phyloP scores from a whole-genome alignment of 2,113 vertebrate species.

The Orientallactaga bullata region DNA sequence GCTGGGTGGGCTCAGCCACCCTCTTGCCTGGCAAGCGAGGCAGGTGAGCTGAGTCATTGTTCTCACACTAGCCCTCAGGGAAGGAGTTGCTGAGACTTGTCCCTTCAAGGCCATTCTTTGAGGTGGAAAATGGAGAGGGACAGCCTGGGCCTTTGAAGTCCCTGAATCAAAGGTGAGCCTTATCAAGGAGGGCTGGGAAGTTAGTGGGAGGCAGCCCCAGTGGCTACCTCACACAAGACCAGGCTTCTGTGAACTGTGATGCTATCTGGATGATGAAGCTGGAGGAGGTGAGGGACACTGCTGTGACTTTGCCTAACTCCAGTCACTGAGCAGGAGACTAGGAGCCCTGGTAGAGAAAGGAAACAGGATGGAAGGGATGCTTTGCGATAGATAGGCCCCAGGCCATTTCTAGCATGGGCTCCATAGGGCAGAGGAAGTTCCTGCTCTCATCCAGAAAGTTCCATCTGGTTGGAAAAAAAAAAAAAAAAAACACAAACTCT shows the following conservation, averaged over 20 bases:
- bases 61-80: background rate
- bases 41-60: constrained; percentile 22
- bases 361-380: too few relatives aligned
- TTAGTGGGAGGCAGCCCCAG: background rate
- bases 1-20: background rate
- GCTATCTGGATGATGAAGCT: fast-evolving
- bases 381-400: too few relatives aligned
- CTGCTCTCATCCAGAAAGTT: constrained; percentile 31
- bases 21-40: background rate
- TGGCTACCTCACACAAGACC: too few relatives aligned
- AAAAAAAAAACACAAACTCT: background rate
- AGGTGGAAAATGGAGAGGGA: background rate
- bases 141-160: background rate
- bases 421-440: background rate
- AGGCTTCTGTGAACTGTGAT: background rate
- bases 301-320: background rate
- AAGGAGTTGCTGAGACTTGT: background rate
- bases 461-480: constrained; percentile 8
- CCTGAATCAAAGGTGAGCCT: background rate
- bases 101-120: background rate
- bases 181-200: background rate
- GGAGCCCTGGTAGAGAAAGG: background rate
- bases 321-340: fast-evolving
- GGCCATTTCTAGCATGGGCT: background rate
- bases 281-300: background rate